Percentiles rank a stretch among this genome's conserved stretches.
These are phyloP conservation scores for Phataginus tricuspis DNA, from an alignment of 2,797 vertebrate genomes.

Conservation along the genomic window DNA sequence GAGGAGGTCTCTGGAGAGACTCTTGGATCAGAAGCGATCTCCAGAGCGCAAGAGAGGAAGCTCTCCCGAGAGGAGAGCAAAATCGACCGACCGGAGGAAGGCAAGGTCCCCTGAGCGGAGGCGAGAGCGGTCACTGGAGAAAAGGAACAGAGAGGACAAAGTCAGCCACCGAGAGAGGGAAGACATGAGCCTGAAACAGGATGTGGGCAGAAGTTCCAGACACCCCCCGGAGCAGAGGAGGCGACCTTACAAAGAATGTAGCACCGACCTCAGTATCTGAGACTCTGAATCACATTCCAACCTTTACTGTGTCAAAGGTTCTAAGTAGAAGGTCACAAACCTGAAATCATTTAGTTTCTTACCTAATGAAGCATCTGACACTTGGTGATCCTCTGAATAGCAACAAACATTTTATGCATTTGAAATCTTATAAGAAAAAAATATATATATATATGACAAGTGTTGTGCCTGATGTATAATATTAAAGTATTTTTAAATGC, in stretches of 20 bases:
- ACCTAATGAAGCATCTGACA: slow-evolving; percentile 75
- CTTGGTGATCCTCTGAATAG: slow-evolving; percentile 77
- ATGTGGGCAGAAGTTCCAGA: slow-evolving; percentile 83
- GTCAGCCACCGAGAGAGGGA: slow-evolving; percentile 88
- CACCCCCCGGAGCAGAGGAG: slow-evolving; percentile 89
- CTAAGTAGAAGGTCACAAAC: slow-evolving; percentile 69
- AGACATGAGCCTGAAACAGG: slow-evolving; percentile 87
- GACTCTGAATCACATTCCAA: slow-evolving; percentile 60
- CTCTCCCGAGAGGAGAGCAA: slow-evolving; percentile 93
- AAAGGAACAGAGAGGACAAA: slow-evolving; percentile 85
- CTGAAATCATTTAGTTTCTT: slow-evolving; percentile 73
- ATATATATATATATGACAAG: slow-evolving; percentile 76
- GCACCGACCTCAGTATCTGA: slow-evolving; percentile 99
- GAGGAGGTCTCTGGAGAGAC: slow-evolving; percentile 93
- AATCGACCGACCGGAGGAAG: slow-evolving; percentile 88
- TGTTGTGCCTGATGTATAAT: slow-evolving; percentile 90
- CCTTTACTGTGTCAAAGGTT: slow-evolving; percentile 78
- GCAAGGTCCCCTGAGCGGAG: slow-evolving; percentile 88
- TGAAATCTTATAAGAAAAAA: slow-evolving; percentile 83
- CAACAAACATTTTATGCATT: slow-evolving; percentile 85
- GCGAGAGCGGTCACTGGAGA: slow-evolving; percentile 90
- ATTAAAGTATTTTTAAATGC: slow-evolving; percentile 92
- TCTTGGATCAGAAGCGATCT: slow-evolving; percentile 88
- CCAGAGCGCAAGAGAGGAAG: slow-evolving; percentile 88
- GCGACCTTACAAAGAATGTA: slow-evolving; percentile 94